Evolutionary conservation across 2,888 invertebrate genomes (phyloP), one percentile per base, ranked within the genome.

Genomic region (Ennomos fuscantarius): DNA sequence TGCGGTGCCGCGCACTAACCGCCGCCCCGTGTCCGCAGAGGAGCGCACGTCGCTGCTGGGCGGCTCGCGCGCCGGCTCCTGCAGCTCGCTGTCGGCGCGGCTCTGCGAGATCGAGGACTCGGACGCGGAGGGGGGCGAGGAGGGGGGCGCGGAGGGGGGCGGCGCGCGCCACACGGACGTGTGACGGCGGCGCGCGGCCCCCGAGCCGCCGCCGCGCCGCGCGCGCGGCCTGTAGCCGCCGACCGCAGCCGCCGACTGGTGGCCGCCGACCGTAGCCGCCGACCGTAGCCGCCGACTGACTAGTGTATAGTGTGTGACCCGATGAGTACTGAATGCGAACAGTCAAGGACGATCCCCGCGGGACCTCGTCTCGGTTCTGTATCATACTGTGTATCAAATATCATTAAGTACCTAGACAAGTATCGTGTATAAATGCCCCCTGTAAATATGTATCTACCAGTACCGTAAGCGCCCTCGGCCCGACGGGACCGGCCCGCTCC

Each of bases 91-190:
- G 70, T 98, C 98, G 50, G 95, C 96, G 50, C 95, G 96, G 82
- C 93, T 98, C 65, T 98, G 98, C 93, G 98, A 98, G 93, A 97
- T 98, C 78, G 98, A 98, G 87, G 97, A 97, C 87, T 96, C 96
- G 43, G 97, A 97, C 82, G 95, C 94, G 75, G 96, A 96, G 85
- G 64, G 43, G 58, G 47, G 50, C n/a, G 60, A n/a, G n/a, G 74
- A 79, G 81, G 50, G 78, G 11, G 9, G 33, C 33, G 33, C 33
- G 37, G 54, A 57, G 60, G 64, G 43, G 58, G 47, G 50, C n/a
- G 60, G 60, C 62, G 66, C 80, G 73, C 77, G 82, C 0, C 84
- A 81, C 79, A 82, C 86, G 59, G 85, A 78, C 81, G 87, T 87
- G 86, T 87, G 88, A 87, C 87, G 80, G 56, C 72, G 82, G 82